Evolutionary conservation across 2,888 invertebrate species (phyloP), one percentile per base, ranked within the genome.

Genomic region (Dasysyrphus albostriatus): DNA sequence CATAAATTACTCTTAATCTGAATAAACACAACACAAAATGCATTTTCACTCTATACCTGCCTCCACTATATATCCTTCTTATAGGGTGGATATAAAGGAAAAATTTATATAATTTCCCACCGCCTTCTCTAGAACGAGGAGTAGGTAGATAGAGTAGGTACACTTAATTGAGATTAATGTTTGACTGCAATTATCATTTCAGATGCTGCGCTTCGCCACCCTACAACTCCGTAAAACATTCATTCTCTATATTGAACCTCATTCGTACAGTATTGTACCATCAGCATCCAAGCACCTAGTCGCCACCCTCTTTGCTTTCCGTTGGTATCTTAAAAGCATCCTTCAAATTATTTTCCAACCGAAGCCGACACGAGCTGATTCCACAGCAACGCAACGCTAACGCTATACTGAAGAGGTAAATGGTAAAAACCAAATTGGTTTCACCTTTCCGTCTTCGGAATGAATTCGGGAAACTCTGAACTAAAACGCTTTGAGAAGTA

Each of bases 91-190:
- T 63, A 5, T 44, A n/a, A 29, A 1, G 16, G 29, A 44, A 63
- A 63, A 63, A 44, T 63, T 10, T 44, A 63, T 32, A 63, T 47
- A 47, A 47, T 32, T 63, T 47, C 37, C 47, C 12, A n/a, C 32
- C 58, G 19, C 32, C 58, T 42, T 37, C 37, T 34, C 14, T 61
- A 29, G 8, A 39, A 77, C 3, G 14, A 54, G 14, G 14, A 29
- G 51, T 14, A 29, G 89, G 89, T 89, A 89, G 1, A n/a, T n/a
- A n/a, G n/a, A n/a, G 24, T 24, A 24, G 89, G 61, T 47, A 63
- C 89, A 44, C 90, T 90, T 90, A 90, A 90, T 90, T 90, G 89
- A 89, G 90, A 90, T 89, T 90, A 90, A 90, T 90, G 89, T 89
- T 89, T 88, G 88, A 89, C 89, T 89, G 89, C 90, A 89, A 90